These are phyloP conservation scores for Diachrysia chrysitis DNA, from an alignment of 2,888 invertebrate genomes.

Conservation along the genomic window DNA sequence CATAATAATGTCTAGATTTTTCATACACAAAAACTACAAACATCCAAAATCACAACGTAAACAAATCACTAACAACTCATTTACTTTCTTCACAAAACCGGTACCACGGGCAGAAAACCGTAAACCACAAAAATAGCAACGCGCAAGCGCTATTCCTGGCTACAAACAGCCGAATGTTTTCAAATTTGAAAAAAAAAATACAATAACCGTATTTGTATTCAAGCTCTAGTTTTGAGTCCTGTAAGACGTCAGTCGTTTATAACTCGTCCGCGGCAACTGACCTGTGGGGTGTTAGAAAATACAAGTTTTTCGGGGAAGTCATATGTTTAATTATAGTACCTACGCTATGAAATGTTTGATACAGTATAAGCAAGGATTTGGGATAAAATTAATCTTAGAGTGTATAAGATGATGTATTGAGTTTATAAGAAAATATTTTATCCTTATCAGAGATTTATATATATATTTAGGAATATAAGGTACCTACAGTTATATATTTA, in stretches of 20 bases:
- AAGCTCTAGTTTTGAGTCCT: constrained; percentile 80
- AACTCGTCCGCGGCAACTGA: constrained; percentile 78
- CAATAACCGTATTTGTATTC: constrained; percentile 67
- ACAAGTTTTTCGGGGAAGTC: constrained; percentile 79
- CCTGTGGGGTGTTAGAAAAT: constrained; percentile 75
- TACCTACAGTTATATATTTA: too few species aligned
- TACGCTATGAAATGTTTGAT: constrained; percentile 67
- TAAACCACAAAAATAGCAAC: constrained; percentile 41
- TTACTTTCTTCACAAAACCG: constrained; percentile 31
- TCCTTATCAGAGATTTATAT: too few species aligned
- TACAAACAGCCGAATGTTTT: constrained; percentile 18
- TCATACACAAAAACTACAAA: constrained; percentile 16
- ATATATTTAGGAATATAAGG: too few species aligned
- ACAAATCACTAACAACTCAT: constrained; percentile 42
- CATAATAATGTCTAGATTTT: neutral
- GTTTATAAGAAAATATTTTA: too few species aligned
- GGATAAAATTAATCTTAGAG: constrained; percentile 54
- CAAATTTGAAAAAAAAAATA: constrained; percentile 39
- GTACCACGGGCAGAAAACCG: constrained; percentile 32
- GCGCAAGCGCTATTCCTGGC: constrained; percentile 16
- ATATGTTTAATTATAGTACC: constrained; percentile 79
- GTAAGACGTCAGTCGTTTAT: constrained; percentile 75
- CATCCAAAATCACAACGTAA: constrained; percentile 33
- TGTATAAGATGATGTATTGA: constrained; percentile 2
- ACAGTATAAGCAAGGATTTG: constrained; percentile 59